A percentile compares a stretch with the other conserved stretches of the same genome.
Conservation (phyloP, 2,113 vertebrate species). For the Piprites chloris region DNA sequence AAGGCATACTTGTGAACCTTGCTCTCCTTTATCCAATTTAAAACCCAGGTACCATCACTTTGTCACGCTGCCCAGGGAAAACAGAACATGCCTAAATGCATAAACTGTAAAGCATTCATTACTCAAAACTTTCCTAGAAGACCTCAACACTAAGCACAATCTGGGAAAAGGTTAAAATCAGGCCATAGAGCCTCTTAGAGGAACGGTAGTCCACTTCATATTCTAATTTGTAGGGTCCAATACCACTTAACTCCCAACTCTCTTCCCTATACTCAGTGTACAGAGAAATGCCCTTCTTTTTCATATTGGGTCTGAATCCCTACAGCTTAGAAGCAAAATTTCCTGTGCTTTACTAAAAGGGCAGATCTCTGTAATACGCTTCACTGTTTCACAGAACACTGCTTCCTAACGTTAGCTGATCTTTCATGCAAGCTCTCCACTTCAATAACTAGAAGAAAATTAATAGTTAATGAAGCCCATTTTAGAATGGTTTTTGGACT, state of each 20-base stretch:
- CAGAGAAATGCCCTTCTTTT: not conserved
- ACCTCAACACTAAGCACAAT: not conserved
- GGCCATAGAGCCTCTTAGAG: not conserved
- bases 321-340: conserved; percentile 13
- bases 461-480: conserved; percentile 38
- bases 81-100: not conserved
- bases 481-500: conserved; percentile 16
- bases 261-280: not conserved
- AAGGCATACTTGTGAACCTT: not conserved
- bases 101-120: not conserved
- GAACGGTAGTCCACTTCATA: not conserved
- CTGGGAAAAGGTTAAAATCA: conserved; percentile 8
- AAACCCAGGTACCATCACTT: not conserved
- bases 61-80: conserved; percentile 12
- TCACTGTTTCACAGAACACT: conserved; percentile 3
- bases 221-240: conserved; percentile 2
- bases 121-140: not conserved
- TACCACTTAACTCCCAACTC: not conserved
- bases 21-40: not conserved
- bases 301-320: not conserved
- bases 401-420: conserved; percentile 14
- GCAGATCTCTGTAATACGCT: not conserved
- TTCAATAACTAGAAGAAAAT: conserved; percentile 34
- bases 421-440: conserved; percentile 24
- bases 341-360: not conserved